Evolutionary conservation across 2,113 vertebrate species (phyloP), one percentile per base, ranked within the genome.

Genomic region (Alaudala cheleensis): DNA sequence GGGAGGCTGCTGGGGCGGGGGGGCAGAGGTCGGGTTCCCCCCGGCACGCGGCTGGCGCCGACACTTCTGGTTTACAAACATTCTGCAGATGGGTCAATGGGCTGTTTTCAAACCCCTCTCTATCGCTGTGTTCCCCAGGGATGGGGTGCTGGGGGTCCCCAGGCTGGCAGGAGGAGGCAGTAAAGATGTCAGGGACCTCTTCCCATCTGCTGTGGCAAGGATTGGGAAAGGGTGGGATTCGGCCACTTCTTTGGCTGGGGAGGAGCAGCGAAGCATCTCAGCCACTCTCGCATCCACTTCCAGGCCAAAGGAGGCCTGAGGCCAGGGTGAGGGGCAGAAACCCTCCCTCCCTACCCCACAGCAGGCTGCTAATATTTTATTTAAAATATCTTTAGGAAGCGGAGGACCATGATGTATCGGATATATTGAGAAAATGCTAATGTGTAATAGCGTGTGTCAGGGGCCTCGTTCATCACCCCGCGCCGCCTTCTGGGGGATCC

Each of bases 391-490:
- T 90, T 95, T 81, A 93, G 95, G 92, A 94, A 90, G 86, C 77
- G 31, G 78, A 97, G 96, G 87, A 93, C 87, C 39, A 50, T 97
- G 97, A 97, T 97, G 95, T 97, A 97, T 98, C 92, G 93, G 96
- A 93, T 92, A 96, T 97, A 98, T 98, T 97, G 97, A 97, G 97
- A 97, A 97, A 98, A 98, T 98, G 98, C 97, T 98, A 98, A 98
- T 98, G 96, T 86, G 94, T 97, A 97, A 97, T 96, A 97, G 97
- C 95, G 84, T 90, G 96, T 96, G 97, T 97, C 98, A 97, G 95
- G 97, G 97, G 97, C 94, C 97, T 97, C 96, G 97, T 98, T 98
- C 97, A 98, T 98, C 98, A 98, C 97, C 96, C 96, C 40, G 42
- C 20, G 26, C 95, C 74, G 94, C 97, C 97, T 97, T 98, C 97